A percentile compares a stretch with the other conserved stretches of the same genome.
Evolutionary conservation across 1,140 invertebrate genomes (phyloP).

Genomic region (Bicyclus anynana): DNA sequence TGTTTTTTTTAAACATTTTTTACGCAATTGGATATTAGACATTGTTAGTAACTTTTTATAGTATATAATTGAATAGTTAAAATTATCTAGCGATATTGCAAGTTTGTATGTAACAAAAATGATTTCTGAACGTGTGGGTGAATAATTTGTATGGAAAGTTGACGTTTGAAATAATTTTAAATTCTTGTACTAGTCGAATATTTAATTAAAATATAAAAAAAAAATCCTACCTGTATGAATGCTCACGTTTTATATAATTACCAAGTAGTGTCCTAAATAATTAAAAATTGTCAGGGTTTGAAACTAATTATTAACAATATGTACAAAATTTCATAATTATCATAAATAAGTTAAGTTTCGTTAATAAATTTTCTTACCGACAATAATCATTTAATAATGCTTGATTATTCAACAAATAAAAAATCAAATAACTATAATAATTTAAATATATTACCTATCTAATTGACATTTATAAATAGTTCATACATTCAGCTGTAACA

Average conservation of each 20-base stretch:
- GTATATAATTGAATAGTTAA: conserved; percentile 25
- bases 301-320: background rate
- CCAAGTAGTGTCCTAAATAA: conserved; percentile 60
- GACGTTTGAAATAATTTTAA: conserved; percentile 33
- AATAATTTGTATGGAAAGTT: conserved; percentile 20
- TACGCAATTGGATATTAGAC: conserved; percentile 41
- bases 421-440: too few species aligned
- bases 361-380: too few species aligned
- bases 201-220: conserved; percentile 35
- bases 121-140: conserved; percentile 16
- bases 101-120: conserved; percentile 6
- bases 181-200: conserved; percentile 32
- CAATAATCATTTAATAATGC: too few species aligned
- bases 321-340: background rate
- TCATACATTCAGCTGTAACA: too few species aligned
- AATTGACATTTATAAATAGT: too few species aligned
- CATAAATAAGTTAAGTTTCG: background rate
- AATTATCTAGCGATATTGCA: conserved; percentile 23
- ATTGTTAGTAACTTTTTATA: conserved; percentile 40
- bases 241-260: conserved; percentile 74
- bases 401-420: too few species aligned
- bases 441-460: too few species aligned
- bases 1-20: background rate
- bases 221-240: conserved; percentile 66
- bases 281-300: background rate